Percentiles rank a stretch among this genome's conserved stretches.
phyloP scores from a whole-genome alignment of 1,140 invertebrate genomes.

The Parasteatoda tepidariorum region DNA sequence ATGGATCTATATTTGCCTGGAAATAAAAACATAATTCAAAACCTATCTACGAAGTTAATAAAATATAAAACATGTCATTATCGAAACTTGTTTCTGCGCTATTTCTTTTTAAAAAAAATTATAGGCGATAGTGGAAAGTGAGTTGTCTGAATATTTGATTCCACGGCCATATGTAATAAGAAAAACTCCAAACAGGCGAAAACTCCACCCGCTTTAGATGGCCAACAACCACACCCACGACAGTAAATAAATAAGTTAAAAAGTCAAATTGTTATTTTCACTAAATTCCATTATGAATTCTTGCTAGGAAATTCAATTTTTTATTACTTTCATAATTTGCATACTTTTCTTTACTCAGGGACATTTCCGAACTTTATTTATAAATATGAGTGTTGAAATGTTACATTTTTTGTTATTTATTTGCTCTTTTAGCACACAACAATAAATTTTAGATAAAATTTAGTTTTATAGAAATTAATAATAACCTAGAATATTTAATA shows the following conservation, averaged over 20 bases:
- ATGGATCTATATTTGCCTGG: too few species aligned
- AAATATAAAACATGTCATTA: too few species aligned
- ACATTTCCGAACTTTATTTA: background rate
- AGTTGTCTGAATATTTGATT: too few species aligned
- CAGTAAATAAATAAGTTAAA: constrained; percentile 39
- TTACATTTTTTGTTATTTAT: background rate
- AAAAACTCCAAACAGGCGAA: background rate
- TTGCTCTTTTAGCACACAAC: background rate
- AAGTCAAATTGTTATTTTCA: constrained; percentile 25
- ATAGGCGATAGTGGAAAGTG: too few species aligned
- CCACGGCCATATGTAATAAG: background rate
- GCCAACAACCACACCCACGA: constrained; percentile 37
- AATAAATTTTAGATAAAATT: background rate
- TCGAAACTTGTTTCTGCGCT: too few species aligned
- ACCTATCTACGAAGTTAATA: too few species aligned
- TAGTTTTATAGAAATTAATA: background rate
- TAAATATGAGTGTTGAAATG: background rate
- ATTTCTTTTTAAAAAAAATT: too few species aligned
- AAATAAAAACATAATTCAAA: too few species aligned
- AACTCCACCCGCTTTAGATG: constrained; percentile 27
- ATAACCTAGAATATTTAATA: too few species aligned
- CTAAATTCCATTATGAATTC: constrained; percentile 1
- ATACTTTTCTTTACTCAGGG: background rate
- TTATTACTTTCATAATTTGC: background rate
- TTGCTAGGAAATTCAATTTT: background rate